These are phyloP conservation scores for Andinoacara biseriatus DNA, from an alignment of 2,113 vertebrate genomes.

Conservation along the genomic window DNA sequence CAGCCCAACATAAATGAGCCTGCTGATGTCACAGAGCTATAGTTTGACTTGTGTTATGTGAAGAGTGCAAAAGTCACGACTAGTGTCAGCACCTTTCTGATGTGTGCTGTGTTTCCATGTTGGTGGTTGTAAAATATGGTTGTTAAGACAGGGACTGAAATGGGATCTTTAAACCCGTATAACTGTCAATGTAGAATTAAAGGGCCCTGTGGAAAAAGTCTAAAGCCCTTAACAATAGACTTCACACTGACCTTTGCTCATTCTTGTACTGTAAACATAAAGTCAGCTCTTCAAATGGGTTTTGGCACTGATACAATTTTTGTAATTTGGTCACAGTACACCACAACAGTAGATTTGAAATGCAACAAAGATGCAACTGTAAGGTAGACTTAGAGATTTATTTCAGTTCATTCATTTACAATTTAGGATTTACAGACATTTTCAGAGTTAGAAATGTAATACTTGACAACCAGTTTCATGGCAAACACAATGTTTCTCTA, in stretches of 20 bases:
- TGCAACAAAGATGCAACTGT: no score
- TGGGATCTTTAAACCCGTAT: slow-evolving; percentile 18
- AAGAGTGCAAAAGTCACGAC: slow-evolving; percentile 24
- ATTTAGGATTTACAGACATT: no score
- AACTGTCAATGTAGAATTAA: no score
- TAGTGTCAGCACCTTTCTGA: not conserved
- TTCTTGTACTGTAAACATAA: slow-evolving; percentile 9
- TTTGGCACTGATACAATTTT: no score
- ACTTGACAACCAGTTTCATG: not conserved
- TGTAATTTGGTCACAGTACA: no score
- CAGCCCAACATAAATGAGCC: not conserved
- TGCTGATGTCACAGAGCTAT: not conserved
- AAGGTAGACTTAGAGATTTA: no score
- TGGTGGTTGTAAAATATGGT: slow-evolving; percentile 8
- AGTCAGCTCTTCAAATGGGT: no score
- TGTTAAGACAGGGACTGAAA: slow-evolving; percentile 22
- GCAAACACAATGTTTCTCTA: no score
- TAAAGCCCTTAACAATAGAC: not conserved
- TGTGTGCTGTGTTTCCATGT: slow-evolving; percentile 2
- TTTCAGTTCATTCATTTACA: no score
- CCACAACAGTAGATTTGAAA: no score
- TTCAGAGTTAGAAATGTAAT: no score
- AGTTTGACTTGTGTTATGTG: slow-evolving; percentile 10
- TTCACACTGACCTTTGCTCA: slow-evolving; percentile 2
- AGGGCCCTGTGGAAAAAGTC: no score